Conservation (phyloP, 2,888 invertebrate species). For the Carcina quercana region DNA sequence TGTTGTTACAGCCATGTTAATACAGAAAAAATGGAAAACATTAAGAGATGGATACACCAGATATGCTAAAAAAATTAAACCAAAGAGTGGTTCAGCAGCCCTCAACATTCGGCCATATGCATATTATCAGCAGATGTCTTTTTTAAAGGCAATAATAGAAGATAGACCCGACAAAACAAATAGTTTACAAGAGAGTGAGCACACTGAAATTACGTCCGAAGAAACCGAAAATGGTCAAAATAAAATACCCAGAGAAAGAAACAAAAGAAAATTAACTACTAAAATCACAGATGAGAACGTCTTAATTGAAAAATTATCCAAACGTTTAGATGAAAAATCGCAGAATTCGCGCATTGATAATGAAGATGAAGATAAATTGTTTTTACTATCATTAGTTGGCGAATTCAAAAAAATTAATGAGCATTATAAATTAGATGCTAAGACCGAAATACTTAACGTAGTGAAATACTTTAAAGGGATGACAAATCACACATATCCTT, state of each 20-base stretch:
- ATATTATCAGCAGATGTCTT: constrained; percentile 7
- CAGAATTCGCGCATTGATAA: constrained; percentile 4
- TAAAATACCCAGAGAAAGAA: constrained; percentile 3
- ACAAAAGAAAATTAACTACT: constrained; percentile 5
- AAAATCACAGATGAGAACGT: constrained; percentile 5
- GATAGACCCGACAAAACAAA: too few species aligned
- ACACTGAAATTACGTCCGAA: constrained; percentile 1
- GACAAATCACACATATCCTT: too few species aligned
- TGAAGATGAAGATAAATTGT: constrained; percentile 11
- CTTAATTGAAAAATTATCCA: constrained; percentile 10
- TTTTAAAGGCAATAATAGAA: constrained; percentile 5
- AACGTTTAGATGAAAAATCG: constrained; percentile 5
- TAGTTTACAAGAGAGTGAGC: too few species aligned
- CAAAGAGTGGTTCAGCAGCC: constrained; percentile 9
- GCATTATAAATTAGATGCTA: too few species aligned
- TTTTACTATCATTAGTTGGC: constrained; percentile 11
- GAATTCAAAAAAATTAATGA: too few species aligned
- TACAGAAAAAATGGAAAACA: constrained; percentile 10
- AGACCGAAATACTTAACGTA: too few species aligned
- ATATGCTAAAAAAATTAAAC: constrained; percentile 9
- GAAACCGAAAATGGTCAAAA: constrained; percentile 5
- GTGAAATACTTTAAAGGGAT: too few species aligned
- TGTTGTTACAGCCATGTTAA: neutral
- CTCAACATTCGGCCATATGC: constrained; percentile 8
- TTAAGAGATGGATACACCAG: constrained; percentile 10